Conservation (phyloP, 2,888 invertebrate species). For the Oscheius sp. region DNA sequence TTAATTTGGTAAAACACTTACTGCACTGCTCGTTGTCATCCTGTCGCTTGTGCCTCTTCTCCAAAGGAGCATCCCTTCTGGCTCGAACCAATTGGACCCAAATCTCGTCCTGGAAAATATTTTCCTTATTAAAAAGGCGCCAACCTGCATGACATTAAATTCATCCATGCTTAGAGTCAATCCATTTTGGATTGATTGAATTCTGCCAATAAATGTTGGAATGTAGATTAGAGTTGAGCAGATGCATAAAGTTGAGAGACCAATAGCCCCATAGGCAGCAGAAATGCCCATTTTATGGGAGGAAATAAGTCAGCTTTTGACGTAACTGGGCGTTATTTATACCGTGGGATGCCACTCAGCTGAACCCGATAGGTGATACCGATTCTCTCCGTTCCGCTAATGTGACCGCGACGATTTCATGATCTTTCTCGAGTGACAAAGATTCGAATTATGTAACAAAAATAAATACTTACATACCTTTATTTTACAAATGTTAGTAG, state of each 20-base stretch:
- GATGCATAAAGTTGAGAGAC: conserved; percentile 50
- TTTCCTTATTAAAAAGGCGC: too few species aligned
- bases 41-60: conserved; percentile 31
- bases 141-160: conserved; percentile 56
- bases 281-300: conserved; percentile 9
- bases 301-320: too few species aligned
- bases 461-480: too few species aligned
- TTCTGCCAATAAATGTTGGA: conserved; percentile 46
- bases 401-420: too few species aligned
- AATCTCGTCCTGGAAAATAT: conserved; percentile 47
- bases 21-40: conserved; percentile 45
- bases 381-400: too few species aligned
- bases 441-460: too few species aligned
- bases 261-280: conserved; percentile 51
- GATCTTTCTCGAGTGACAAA: too few species aligned
- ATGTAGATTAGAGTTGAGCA: conserved; percentile 49
- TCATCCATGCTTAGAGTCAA: conserved; percentile 54
- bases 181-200: conserved; percentile 46
- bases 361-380: not conserved
- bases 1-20: conserved; percentile 19
- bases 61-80: conserved; percentile 41
- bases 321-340: not conserved
- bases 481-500: too few species aligned
- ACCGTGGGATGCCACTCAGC: not conserved
- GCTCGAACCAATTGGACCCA: conserved; percentile 53